phyloP scores from a whole-genome alignment of 2,888 invertebrate species.

The Gryllus longicercus region DNA sequence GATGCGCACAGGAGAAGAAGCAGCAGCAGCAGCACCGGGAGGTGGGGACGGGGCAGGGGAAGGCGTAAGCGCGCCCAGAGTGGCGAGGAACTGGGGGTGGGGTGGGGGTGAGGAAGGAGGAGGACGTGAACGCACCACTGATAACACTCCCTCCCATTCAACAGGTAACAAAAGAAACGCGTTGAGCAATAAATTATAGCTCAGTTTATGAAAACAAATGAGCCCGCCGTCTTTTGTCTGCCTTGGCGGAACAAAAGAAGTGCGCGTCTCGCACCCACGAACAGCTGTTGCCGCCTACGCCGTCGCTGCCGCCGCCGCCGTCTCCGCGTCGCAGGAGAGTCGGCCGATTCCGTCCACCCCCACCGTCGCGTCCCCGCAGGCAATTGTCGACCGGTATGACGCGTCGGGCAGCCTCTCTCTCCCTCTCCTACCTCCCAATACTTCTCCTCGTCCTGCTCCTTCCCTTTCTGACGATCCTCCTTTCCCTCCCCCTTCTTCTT shows the following conservation, averaged over 20 bases:
- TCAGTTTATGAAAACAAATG: conserved; percentile 17
- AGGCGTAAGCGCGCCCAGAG: background rate
- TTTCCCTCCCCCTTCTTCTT: too few relatives aligned
- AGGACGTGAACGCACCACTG: background rate
- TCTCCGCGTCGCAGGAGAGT: background rate
- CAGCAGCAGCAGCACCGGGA: too few relatives aligned
- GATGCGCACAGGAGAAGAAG: background rate
- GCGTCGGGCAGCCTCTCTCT: too few relatives aligned
- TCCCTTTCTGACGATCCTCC: too few relatives aligned
- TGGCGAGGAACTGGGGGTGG: background rate
- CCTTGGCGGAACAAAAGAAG: background rate
- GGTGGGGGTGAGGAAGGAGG: background rate
- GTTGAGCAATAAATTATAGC: conserved; percentile 17
- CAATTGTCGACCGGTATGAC: too few relatives aligned
- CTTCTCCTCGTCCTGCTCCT: too few relatives aligned
- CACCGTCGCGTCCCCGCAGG: too few relatives aligned
- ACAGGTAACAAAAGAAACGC: conserved; percentile 17
- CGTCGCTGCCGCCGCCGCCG: background rate
- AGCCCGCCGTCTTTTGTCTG: conserved; percentile 9
- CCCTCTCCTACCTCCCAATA: too few relatives aligned
- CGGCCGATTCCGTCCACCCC: too few relatives aligned
- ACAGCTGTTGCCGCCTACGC: conserved; percentile 1
- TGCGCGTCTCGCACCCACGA: background rate
- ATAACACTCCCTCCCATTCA: conserved; percentile 9
- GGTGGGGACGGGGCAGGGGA: background rate